A percentile compares a stretch with the other conserved stretches of the same genome.
Evolutionary conservation across 2,113 vertebrate species (phyloP).

Genomic region (Pogonocichla stellata): DNA sequence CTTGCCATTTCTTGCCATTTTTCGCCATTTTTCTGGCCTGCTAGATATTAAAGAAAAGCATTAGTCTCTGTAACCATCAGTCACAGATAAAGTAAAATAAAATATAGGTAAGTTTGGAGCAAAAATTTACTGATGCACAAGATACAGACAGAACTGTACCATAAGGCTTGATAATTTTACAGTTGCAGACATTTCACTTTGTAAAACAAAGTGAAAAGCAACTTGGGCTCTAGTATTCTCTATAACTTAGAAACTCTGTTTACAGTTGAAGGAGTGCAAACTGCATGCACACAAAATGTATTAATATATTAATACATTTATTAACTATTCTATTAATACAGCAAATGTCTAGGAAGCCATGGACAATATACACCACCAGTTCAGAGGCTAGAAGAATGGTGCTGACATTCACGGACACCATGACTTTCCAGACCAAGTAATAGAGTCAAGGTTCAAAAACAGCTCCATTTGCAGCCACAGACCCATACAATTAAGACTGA

Average conservation of each 20-base stretch:
- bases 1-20: slow-evolving; percentile 79
- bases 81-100: neutral
- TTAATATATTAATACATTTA: neutral
- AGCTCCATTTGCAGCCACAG: neutral
- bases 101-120: neutral
- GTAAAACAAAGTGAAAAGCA: neutral
- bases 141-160: neutral
- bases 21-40: slow-evolving; percentile 74
- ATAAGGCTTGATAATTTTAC: neutral
- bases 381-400: neutral
- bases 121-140: neutral
- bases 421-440: neutral
- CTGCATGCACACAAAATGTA: neutral
- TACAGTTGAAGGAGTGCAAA: neutral
- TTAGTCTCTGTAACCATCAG: neutral
- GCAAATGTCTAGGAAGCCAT: neutral
- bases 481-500: neutral
- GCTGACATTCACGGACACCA: neutral
- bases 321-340: neutral
- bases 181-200: neutral
- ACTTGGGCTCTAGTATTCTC: neutral
- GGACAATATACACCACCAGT: neutral
- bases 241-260: neutral
- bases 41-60: neutral
- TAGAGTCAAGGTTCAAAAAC: neutral